Evolutionary conservation across 1,140 invertebrate species (phyloP).

Genomic region (Metopolophium dirhodum): DNA sequence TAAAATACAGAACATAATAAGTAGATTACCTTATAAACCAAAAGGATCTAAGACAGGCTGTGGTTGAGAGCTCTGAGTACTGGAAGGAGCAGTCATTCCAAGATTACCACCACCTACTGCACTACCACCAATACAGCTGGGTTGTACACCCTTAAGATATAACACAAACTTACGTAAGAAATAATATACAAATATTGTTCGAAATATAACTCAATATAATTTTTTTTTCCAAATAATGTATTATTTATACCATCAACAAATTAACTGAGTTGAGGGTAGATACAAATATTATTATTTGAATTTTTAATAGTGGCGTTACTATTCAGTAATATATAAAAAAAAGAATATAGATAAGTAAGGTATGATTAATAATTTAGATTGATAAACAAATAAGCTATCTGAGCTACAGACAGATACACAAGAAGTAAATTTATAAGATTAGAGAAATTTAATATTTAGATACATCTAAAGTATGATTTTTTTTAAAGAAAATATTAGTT

Average conservation of each 20-base stretch:
- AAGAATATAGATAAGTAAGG: neutral
- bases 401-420: neutral
- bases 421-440: neutral
- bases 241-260: neutral
- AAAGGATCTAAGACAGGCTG: constrained; percentile 54
- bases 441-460: neutral
- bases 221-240: neutral
- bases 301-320: neutral
- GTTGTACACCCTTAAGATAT: constrained; percentile 56
- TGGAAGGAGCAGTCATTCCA: constrained; percentile 42
- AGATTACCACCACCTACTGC: constrained; percentile 55
- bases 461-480: neutral
- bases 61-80: constrained; percentile 47
- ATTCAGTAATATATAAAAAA: neutral
- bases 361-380: neutral
- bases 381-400: neutral
- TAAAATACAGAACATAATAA: neutral
- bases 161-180: constrained; percentile 42
- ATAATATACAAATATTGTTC: neutral
- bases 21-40: constrained; percentile 51
- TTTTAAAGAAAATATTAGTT: neutral
- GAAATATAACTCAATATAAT: neutral
- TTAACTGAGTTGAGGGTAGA: neutral
- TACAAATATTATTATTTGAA: neutral
- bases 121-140: constrained; percentile 55